These are phyloP conservation scores for Catagonus wagneri DNA, from an alignment of 2,113 vertebrate genomes.

Conservation along the genomic window DNA sequence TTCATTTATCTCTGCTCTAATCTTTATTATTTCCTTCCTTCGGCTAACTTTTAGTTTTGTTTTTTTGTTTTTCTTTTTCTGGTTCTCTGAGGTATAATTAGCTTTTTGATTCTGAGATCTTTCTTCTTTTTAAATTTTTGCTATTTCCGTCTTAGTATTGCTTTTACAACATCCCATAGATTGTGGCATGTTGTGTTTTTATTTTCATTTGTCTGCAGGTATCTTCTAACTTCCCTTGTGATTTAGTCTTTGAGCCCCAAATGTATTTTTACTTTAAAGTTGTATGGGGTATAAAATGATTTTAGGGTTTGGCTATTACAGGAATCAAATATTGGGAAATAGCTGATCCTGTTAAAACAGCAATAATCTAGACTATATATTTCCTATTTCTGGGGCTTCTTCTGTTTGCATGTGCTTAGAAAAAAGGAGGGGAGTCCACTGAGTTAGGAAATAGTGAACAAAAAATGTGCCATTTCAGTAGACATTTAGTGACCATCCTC, in stretches of 20 bases:
- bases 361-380: neutral
- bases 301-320: neutral
- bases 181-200: neutral
- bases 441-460: neutral
- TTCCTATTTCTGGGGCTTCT: constrained; percentile 15
- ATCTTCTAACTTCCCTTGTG: neutral
- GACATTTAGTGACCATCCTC: neutral
- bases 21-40: constrained; percentile 34
- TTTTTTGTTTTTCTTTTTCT: neutral
- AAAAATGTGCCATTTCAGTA: neutral
- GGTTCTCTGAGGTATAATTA: neutral
- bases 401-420: constrained; percentile 1
- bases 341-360: neutral
- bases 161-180: neutral
- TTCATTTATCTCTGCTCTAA: neutral
- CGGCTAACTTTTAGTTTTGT: neutral
- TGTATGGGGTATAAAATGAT: constrained; percentile 38
- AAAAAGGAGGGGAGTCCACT: neutral
- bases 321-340: neutral
- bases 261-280: constrained; percentile 33
- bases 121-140: neutral
- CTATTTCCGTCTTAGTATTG: neutral
- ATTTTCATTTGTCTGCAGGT: constrained; percentile 19
- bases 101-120: constrained; percentile 19
- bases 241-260: neutral